Evolutionary conservation across 1,140 invertebrate genomes (phyloP).

Genomic region (Drosophila fuyamai): DNA sequence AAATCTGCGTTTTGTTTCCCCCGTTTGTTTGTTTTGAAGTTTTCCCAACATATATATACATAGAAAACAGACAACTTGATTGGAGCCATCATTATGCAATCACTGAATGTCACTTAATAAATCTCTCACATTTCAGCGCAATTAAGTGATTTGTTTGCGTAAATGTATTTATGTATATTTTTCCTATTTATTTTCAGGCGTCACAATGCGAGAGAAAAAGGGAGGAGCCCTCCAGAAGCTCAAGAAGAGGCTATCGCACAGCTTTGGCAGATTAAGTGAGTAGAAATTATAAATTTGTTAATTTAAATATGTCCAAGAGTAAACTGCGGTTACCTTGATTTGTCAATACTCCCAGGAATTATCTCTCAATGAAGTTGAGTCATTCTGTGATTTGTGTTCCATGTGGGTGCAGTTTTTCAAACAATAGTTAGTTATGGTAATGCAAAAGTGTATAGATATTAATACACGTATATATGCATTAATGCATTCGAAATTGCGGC

Average conservation of each 20-base stretch:
- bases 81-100: conserved; percentile 49
- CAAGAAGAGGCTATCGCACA: conserved; percentile 95
- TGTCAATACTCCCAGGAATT: conserved; percentile 2
- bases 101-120: conserved; percentile 44
- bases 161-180: conserved; percentile 28
- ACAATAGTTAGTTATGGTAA: conserved; percentile 50
- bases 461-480: conserved; percentile 8
- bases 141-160: conserved; percentile 42
- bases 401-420: conserved; percentile 43
- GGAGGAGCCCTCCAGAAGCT: conserved; percentile 95
- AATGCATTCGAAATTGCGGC: conserved; percentile 9
- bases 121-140: conserved; percentile 34
- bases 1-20: conserved; percentile 56
- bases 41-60: conserved; percentile 9
- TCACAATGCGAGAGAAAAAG: conserved; percentile 96
- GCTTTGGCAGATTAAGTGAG: conserved; percentile 96
- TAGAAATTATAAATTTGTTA: conserved; percentile 70
- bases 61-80: conserved; percentile 33
- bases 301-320: neutral
- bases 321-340: neutral
- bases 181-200: conserved; percentile 87
- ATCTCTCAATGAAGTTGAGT: conserved; percentile 17
- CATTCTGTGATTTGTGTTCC: conserved; percentile 10
- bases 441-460: conserved; percentile 24
- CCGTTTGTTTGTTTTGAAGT: conserved; percentile 60